Evolutionary conservation across 2,888 invertebrate species (phyloP).

Genomic region (Eupithecia subumbrata): DNA sequence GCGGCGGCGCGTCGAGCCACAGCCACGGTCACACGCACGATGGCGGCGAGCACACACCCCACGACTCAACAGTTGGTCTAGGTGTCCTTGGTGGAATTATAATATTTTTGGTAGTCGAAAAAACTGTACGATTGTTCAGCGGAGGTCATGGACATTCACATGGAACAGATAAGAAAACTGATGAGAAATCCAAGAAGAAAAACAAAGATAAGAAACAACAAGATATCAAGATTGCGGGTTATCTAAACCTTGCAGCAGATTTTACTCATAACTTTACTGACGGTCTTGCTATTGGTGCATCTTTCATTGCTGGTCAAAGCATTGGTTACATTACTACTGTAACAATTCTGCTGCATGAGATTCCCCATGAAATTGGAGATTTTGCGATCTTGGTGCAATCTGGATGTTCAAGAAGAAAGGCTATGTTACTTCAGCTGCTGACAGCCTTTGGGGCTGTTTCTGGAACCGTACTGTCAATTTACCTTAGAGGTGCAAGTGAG

Average conservation of each 20-base stretch:
- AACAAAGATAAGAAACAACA: slow-evolving; percentile 71
- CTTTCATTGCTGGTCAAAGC: slow-evolving; percentile 95
- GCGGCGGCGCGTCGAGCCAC: slow-evolving; percentile 82
- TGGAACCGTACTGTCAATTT: slow-evolving; percentile 95
- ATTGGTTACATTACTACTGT: slow-evolving; percentile 96
- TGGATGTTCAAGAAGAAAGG: slow-evolving; percentile 96
- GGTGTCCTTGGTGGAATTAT: slow-evolving; percentile 98
- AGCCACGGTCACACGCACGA: slow-evolving; percentile 63
- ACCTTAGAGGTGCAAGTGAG: slow-evolving; percentile 89
- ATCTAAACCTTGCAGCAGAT: slow-evolving; percentile 98
- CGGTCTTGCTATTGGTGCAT: slow-evolving; percentile 99
- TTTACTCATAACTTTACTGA: slow-evolving; percentile 99
- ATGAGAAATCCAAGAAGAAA: slow-evolving; percentile 71
- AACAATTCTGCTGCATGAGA: slow-evolving; percentile 98
- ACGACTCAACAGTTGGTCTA: slow-evolving; percentile 95
- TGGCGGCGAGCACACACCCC: slow-evolving; percentile 80
- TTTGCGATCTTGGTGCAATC: slow-evolving; percentile 99
- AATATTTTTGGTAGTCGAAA: slow-evolving; percentile 96
- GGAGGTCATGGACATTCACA: slow-evolving; percentile 92
- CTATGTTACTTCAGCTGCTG: slow-evolving; percentile 96
- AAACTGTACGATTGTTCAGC: slow-evolving; percentile 93
- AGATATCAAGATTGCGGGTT: slow-evolving; percentile 86
- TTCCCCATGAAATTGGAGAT: slow-evolving; percentile 99
- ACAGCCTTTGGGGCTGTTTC: slow-evolving; percentile 98
- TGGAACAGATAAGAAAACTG: slow-evolving; percentile 71